Evolutionary conservation across 2,113 vertebrate species (phyloP), one percentile per base, ranked within the genome.

Genomic region (Progne subis): DNA sequence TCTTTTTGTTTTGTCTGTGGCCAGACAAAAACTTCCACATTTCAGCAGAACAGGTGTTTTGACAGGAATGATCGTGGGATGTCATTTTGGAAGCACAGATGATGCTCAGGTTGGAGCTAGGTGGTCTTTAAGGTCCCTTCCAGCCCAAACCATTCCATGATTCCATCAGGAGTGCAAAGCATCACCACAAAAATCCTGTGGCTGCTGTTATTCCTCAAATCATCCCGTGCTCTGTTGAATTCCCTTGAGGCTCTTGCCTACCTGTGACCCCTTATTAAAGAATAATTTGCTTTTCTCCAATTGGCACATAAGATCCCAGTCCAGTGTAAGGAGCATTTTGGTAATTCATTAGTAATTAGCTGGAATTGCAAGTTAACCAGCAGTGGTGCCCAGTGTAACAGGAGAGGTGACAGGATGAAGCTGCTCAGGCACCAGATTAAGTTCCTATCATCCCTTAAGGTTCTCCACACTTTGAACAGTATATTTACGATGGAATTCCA

Each of bases 381-480:
- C 61, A 65, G 53, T 39, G 39, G 43, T 69, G 43, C 24, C 37
- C 59, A 26, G 46, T 2, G 0, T 18, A 31, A 12, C 10, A 29
- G 43, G 39, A 39, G 24, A 32, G 34, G 39, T 57, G 56, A 20
- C 43, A 20, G 20, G 46, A 46, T 14, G 39, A 57, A 43, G 24
- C 24, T 57, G 11, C 17, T 34, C 13, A 50, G 31, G 43, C 50
- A 25, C 55, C 61, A n/a, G 15, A 82, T 67, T 15, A 53, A 72
- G 37, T 29, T 32, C 19, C 34, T 25, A 0, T 4, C 2, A 23
- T 31, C 13, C 15, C 8, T 16, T 6, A 14, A 3, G 17, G 55
- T 71, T 50, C 34, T 37, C 10, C 52, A 32, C 2, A 0, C 21
- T 55, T 32, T 21, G n/a, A 32, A 37, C 44, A 61, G 17, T 20